These are phyloP conservation scores for Papilio machaon DNA, from an alignment of 1,140 invertebrate species.

Conservation along the genomic window DNA sequence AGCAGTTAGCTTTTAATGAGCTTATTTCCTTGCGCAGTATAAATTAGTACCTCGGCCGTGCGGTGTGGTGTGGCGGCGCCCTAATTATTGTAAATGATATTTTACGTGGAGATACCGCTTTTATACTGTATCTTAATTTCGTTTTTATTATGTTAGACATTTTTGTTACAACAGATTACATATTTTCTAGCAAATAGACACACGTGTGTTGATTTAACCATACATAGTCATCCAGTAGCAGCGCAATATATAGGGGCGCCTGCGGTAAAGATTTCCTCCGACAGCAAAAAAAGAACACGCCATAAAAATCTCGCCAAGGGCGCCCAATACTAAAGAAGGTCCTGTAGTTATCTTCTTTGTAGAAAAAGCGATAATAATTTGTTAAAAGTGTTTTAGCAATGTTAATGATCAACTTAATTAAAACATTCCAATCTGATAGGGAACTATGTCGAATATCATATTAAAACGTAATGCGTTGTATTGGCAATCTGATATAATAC, in stretches of 20 bases:
- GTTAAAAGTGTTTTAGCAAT: no score
- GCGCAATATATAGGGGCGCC: no score
- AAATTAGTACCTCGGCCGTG: constrained; percentile 13
- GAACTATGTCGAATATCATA: background rate
- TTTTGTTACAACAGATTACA: background rate
- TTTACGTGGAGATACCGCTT: background rate
- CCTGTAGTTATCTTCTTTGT: no score
- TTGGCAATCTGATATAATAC: background rate
- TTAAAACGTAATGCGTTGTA: background rate
- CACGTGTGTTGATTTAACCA: no score
- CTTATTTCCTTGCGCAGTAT: constrained; percentile 27
- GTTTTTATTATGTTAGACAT: background rate
- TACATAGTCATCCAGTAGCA: no score
- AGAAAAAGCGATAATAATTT: no score
- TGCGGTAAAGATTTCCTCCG: no score
- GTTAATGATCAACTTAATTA: background rate
- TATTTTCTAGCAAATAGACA: background rate
- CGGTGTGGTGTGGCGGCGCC: constrained; percentile 5
- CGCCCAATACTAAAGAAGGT: no score
- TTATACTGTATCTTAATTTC: constrained; percentile 1
- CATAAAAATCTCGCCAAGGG: no score
- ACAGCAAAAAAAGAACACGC: no score
- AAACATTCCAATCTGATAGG: background rate
- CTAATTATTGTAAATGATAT: constrained; percentile 22
- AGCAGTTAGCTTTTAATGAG: constrained; percentile 28